Evolutionary conservation across 2,113 vertebrate species (phyloP), one percentile per base, ranked within the genome.

Genomic region (Siphamia tubifer): DNA sequence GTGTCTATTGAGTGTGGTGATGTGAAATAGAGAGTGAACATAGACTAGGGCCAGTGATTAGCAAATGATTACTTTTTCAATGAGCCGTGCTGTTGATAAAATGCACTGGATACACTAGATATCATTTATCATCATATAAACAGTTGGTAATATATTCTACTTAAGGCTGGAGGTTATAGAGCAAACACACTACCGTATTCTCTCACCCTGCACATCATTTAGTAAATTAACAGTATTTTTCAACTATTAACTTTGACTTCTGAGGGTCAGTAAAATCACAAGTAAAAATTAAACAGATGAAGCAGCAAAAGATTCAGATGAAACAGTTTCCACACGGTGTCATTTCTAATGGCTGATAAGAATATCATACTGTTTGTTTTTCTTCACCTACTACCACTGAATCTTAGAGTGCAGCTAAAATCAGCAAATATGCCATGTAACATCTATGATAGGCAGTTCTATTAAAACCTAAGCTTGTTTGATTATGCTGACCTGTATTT

Each of bases 31-130:
- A 48, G 12, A 6, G 27, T 20, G 17, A 60, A 58, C 71, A 77
- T 16, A 11, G 25, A 68, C 31, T 56, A 39, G 57, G 68, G 63
- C 68, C 53, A 71, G 68, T 74, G 74, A 87, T 87, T 75, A 75
- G 47, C 24, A 25, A 77, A 28, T 75, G 76, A 85, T 87, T 87
- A 84, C 58, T 72, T 81, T 78, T 53, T 74, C 64, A 87, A 72
- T 84, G 81, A 85, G 78, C 62, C 85, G 42, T 75, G 72, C 34
- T 74, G 64, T 78, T 74, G 63, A 42, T 47, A 61, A 43, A 79
- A 36, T 40, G 78, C 42, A 43, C 10, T 55, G 47, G 64, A 72
- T 62, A 30, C n/a, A 31, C 1, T 60, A 57, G 72, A 23, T 44
- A 25, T 48, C 17, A 77, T 84, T 73, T 47, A 77, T 83, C 80